Evolutionary conservation across 2,113 vertebrate species (phyloP).

Genomic region (Pluvianellus socialis): DNA sequence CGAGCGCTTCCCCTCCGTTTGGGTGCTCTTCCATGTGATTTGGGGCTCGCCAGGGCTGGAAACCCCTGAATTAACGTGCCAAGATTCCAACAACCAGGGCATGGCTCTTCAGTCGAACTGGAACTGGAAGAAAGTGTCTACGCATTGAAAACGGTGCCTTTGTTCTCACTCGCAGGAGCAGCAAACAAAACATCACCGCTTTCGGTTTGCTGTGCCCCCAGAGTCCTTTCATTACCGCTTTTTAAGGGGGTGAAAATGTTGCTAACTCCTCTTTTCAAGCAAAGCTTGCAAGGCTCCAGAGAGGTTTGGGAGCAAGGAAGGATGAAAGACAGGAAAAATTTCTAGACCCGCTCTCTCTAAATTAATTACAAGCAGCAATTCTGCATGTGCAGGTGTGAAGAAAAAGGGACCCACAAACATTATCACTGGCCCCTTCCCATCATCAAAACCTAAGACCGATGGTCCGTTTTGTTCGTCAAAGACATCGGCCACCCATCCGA

Average conservation of each 20-base stretch:
- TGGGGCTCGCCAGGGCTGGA: not conserved
- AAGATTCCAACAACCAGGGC: not conserved
- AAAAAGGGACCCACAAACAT: not conserved
- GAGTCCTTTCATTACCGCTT: conserved; percentile 20
- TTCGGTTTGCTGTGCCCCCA: not conserved
- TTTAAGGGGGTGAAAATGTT: conserved; percentile 37
- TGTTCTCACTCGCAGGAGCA: conserved; percentile 7
- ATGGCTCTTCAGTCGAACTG: not conserved
- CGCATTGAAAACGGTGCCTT: not conserved
- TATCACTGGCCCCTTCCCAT: conserved; percentile 12
- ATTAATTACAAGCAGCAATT: not conserved
- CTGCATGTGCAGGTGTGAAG: not conserved
- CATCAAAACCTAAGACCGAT: not conserved
- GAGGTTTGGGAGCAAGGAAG: not conserved
- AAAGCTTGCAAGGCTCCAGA: not conserved
- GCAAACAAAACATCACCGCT: conserved; percentile 2
- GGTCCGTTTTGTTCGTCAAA: not conserved
- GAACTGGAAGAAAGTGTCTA: conserved; percentile 2
- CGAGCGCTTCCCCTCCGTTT: not conserved
- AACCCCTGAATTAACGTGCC: not conserved
- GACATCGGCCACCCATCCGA: conserved; percentile 50
- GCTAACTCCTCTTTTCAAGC: conserved; percentile 19
- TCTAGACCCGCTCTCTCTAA: not conserved
- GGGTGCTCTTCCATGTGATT: not conserved
- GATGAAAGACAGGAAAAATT: conserved; percentile 11